Evolutionary conservation across 2,113 vertebrate genomes (phyloP).

Genomic region (Sylvietta virens): DNA sequence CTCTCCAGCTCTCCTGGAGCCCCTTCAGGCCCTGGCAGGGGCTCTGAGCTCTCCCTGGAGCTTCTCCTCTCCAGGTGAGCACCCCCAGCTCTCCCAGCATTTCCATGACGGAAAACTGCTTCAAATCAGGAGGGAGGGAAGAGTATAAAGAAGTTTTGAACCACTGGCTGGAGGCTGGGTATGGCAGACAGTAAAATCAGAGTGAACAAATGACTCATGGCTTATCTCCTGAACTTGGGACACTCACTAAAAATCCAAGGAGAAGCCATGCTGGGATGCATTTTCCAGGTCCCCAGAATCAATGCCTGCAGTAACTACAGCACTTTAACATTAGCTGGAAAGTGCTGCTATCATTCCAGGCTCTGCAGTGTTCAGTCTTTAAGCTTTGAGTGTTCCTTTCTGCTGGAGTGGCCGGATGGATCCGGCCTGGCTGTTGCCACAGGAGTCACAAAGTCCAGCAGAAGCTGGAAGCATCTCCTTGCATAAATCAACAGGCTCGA

Average conservation of each 20-base stretch:
- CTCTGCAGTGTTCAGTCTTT: not conserved
- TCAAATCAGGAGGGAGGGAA: not conserved
- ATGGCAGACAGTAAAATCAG: not conserved
- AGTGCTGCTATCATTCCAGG: not conserved
- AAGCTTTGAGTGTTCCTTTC: not conserved
- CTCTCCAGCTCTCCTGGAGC: not conserved
- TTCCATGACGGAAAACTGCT: not conserved
- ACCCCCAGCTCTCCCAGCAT: not conserved
- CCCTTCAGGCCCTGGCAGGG: fast-evolving
- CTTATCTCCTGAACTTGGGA: not conserved
- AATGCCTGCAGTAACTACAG: not conserved
- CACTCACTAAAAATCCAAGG: not conserved
- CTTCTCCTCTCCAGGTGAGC: not conserved
- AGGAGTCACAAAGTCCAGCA: not conserved
- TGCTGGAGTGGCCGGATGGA: not conserved
- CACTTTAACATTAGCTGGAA: not conserved
- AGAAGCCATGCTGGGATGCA: not conserved
- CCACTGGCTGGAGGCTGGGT: not conserved
- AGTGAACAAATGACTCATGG: not conserved
- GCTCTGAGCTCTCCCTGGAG: not conserved
- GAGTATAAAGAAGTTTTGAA: not conserved
- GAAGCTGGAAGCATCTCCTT: not conserved
- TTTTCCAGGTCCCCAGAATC: not conserved
- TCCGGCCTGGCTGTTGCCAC: not conserved
- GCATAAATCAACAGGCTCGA: not conserved